Base-by-base conservation (phyloP, 92 coral and sea anemone species). In the Bergia sp. region DNA sequence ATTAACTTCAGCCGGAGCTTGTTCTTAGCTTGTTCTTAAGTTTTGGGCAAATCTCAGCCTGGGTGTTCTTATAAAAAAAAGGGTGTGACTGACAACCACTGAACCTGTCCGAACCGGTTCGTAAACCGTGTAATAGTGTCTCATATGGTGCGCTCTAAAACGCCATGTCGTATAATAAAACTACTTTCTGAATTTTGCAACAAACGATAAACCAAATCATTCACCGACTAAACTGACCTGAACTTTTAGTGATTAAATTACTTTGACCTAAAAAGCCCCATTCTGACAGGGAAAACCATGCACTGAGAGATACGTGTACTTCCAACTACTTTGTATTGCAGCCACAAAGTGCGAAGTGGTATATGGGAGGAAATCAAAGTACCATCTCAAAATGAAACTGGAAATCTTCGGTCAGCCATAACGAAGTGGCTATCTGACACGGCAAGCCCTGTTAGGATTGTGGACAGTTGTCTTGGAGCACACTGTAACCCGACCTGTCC, bases 401-500 rank as follows among this genome's bases (percentile, higher is more conserved):
- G 76, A 38, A 92, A 85, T 29, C 88, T 92, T 36, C 94, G 40
- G 61, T 88, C 88, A 20, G 88, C 85, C 45, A 29, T 92, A 3
- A 79, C 94, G 5, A 73, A 55, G 7, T 92, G 94, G 94, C 5
- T 89, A 21, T 64, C 23, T 65, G 78, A 80, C 20, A 43, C 82
- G 4, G 38, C 64, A 4, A 13, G 50, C 5, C 29, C 92, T 50
- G 37, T 74, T 69, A 75, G 88, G 65, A 53, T 86, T 16, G 85
- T 86, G 7, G 94, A 92, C 92, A 86, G 81, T 23, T 92, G 94
- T 71, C 73, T 92, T 10, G 94, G 92, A 5, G 90, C 94, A 38
- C 94, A 92, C 83, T 92, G 94, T 38, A 92, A 92, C 61, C 94
- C 94, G 15, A 92, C 88, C 20, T 92, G 94, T 73, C 94, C 94